Evolutionary conservation across 2,113 vertebrate species (phyloP).

Genomic region (Lophura nycthemera): DNA sequence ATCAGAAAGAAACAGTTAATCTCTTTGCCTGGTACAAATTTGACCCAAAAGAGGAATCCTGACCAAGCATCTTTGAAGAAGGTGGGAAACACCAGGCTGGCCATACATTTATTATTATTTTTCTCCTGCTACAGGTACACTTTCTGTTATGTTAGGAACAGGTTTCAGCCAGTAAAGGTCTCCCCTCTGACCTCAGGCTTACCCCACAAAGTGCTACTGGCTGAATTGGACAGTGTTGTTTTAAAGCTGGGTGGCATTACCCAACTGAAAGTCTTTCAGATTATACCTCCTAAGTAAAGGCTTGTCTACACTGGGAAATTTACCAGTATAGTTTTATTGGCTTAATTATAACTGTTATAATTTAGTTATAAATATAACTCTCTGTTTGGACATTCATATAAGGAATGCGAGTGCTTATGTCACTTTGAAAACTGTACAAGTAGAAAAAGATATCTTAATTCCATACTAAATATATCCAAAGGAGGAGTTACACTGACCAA

Average conservation of each 20-base stretch:
- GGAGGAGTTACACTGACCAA: background rate
- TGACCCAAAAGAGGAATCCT: background rate
- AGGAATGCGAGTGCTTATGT: background rate
- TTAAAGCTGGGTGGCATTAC: slow-evolving; percentile 28
- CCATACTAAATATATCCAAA: background rate
- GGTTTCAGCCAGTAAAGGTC: background rate
- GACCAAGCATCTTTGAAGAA: background rate
- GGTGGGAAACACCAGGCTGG: background rate
- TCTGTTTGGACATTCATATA: background rate
- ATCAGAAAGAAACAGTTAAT: background rate
- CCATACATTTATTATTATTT: background rate
- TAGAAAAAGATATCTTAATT: background rate
- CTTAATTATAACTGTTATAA: slow-evolving; percentile 28
- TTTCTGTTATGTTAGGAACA: background rate
- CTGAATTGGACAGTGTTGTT: background rate
- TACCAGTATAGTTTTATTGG: background rate
- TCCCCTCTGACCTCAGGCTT: background rate
- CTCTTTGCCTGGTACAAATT: background rate
- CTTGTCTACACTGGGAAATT: background rate
- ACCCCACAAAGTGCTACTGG: background rate
- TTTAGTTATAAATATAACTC: slow-evolving; percentile 7
- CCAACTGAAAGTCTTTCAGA: background rate
- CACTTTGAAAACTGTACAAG: background rate
- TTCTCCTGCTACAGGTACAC: background rate
- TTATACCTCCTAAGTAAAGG: background rate